Conservation (phyloP, 2,888 invertebrate species). For the Isotomurus palustris region DNA sequence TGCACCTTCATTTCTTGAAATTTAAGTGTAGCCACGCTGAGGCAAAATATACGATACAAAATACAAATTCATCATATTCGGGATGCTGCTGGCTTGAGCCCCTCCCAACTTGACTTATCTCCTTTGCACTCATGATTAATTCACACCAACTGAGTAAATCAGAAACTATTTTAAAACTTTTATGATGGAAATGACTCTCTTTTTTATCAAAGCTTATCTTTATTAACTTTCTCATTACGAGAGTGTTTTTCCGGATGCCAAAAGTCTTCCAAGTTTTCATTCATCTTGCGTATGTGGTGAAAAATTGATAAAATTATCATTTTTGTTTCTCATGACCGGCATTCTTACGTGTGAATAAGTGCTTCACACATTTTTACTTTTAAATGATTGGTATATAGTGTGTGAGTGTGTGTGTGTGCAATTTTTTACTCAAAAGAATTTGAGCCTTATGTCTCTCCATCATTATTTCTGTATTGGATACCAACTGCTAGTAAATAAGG, state of each 20-base stretch:
- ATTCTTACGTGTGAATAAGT: too few species aligned
- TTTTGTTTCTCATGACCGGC: too few species aligned
- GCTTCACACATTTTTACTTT: too few species aligned
- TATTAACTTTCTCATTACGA: constrained; percentile 7
- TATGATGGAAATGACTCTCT: too few species aligned
- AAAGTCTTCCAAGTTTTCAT: background rate
- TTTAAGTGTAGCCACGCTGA: background rate
- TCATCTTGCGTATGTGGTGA: background rate
- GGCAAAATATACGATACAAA: background rate
- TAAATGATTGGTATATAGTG: background rate
- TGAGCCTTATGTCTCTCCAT: too few species aligned
- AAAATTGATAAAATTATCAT: constrained; percentile 7
- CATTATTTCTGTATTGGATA: too few species aligned
- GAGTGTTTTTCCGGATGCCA: background rate
- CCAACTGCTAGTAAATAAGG: too few species aligned
- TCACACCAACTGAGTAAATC: constrained; percentile 12
- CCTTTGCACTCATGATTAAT: constrained; percentile 1
- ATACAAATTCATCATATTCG: too few species aligned
- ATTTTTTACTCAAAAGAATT: background rate
- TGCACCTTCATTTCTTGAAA: constrained; percentile 32
- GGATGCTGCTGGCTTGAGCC: too few species aligned
- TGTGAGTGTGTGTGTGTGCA: background rate
- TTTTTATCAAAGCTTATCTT: too few species aligned
- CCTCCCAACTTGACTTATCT: background rate
- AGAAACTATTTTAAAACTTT: background rate